Base-by-base conservation (phyloP, 2,888 invertebrate genomes). In the Amiota minor region DNA sequence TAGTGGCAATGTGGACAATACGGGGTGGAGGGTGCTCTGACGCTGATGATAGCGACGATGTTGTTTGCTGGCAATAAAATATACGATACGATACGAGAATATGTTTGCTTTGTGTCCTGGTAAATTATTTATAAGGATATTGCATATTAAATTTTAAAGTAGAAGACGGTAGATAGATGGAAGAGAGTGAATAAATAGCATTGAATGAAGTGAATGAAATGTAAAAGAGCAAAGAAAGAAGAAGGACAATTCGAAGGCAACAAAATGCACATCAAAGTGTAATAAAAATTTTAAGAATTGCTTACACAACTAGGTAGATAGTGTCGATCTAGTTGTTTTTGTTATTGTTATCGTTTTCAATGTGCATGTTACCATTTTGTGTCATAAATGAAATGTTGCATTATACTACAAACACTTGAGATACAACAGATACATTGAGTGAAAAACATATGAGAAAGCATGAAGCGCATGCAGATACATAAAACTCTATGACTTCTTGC, bases 221-320 rank as follows among this genome's bases (percentile, higher is more conserved):
- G 11, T 23, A 35, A 14, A 9, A n/a, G 35, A 14, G 56, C 56
- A 14, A 2, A 1, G 56, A 16, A 1, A 16, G 56, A 14, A 14
- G 56, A 14, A 14, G 1, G 16, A 18, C 16, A 3, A 18, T 14
- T 56, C 18, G 14, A 67, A 16, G 49, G 50, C 50, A 50, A 23
- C 50, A 49, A 50, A 67, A 67, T 50, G 67, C 23, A 18, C 65
- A 55, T 50, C 50, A 23, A 71, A 71, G 71, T 65, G 71, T 65
- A 71, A 71, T 71, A 71, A 71, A 71, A 71, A 55, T 71, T 50
- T 64, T 56, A 71, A 55, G 55, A 55, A 71, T 55, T 71, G 64
- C 71, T 47, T 47, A 47, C 47, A 65, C 61, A 20, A 67, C 18
- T 18, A 68, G 2, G 0, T 23, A 12, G 23, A 53, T 23, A n/a